These are phyloP conservation scores for Rhinoderma darwinii DNA, from an alignment of 2,113 vertebrate species.

Conservation along the genomic window DNA sequence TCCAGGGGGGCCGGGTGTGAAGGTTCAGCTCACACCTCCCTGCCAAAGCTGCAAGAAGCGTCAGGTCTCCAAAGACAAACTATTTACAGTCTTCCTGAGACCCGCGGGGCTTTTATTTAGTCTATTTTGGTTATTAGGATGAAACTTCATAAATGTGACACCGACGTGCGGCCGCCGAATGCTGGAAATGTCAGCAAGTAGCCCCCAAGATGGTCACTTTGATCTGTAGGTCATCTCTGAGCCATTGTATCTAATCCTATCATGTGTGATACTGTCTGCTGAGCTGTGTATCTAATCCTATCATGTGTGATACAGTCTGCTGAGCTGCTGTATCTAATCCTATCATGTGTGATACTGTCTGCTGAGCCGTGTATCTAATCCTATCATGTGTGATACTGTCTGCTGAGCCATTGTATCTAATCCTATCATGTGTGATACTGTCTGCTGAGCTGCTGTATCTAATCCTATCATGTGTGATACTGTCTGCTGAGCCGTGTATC, in stretches of 20 bases:
- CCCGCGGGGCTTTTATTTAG: neutral
- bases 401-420: neutral
- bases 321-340: neutral
- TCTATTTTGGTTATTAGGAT: neutral
- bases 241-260: neutral
- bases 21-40: neutral
- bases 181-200: neutral
- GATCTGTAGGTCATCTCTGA: too few relatives aligned
- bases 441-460: neutral
- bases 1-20: neutral
- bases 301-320: too few relatives aligned
- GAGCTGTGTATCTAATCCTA: constrained; percentile 1
- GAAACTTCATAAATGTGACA: neutral
- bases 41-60: neutral
- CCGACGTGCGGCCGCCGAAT: neutral
- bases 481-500: neutral
- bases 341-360: neutral
- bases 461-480: neutral
- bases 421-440: constrained; percentile 15
- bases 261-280: neutral
- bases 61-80: neutral
- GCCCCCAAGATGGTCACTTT: neutral
- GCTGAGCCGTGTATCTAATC: constrained; percentile 4
- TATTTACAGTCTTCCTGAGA: neutral
- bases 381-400: neutral